Base-by-base conservation (phyloP, 2,797 vertebrate genomes). In the Microtus obscurus region DNA sequence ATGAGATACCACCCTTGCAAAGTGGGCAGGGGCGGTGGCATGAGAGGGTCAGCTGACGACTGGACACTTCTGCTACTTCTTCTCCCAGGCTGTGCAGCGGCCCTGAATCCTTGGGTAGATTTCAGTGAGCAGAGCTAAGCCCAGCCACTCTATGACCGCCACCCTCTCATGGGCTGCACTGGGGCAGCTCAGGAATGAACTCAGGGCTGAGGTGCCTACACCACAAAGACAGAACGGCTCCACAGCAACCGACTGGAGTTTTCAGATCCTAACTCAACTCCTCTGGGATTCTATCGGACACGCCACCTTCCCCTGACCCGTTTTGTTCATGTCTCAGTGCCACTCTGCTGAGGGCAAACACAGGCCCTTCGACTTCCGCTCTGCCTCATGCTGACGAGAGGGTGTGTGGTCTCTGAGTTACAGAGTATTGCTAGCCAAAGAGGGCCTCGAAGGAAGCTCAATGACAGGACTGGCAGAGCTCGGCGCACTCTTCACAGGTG, bases 161-260 rank as follows among this genome's bases (percentile, higher is more conserved):
- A 76, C 17, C 56, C 10, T 51, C 37, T 8, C 11, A 12, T 29
- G 87, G 89, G 48, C 23, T 34, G 45, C 34, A 23, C 17, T 19
- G 3, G 17, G 0, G 34, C 1, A 65, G 40, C 31, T 61, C 13
- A 10, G 48, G 80, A 8, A 40, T 0, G 53, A 53, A n/a, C 67
- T 40, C 4, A 3, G 0, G 27, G 76, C 74, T 29, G 21, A 89
- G 51, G 65, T 6, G 86, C 25, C 31, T 53, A 40, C 14, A 1
- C 12, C 0, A 12, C 29, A 2, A 13, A 19, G 67, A 0, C 78
- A 83, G n/a, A 9, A 17, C 0, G 0, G 27, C 23, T 3, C 21
- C 14, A 71, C 27, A 3, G 6, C 37, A 31, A 27, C 56, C 0
- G 23, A 59, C 48, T 17, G 4, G 48, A 65, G 77, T 25, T 59